Evolutionary conservation across 92 coral and sea anemone genomes (phyloP).

Genomic region (Ricordea florida): DNA sequence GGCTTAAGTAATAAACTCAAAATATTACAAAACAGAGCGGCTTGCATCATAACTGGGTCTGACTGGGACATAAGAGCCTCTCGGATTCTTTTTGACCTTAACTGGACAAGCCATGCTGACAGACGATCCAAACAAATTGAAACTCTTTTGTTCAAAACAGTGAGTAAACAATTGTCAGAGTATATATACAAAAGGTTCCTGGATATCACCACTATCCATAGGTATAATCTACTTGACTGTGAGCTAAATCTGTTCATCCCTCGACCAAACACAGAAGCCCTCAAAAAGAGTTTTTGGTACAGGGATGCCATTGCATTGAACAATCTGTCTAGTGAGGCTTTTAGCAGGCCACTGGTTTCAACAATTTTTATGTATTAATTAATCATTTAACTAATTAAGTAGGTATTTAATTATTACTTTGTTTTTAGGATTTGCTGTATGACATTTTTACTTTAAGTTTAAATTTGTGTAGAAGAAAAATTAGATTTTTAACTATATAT

Average conservation of each 20-base stretch:
- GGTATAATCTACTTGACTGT: slow-evolving; percentile 17
- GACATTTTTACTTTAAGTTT: too few species aligned
- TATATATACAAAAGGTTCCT: slow-evolving; percentile 12
- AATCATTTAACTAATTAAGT: too few species aligned
- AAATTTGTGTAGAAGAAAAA: too few species aligned
- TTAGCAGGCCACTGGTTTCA: background rate
- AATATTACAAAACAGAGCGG: too few species aligned
- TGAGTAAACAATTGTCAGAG: background rate
- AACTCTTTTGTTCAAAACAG: slow-evolving; percentile 32
- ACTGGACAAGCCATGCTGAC: background rate
- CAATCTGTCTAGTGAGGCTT: background rate
- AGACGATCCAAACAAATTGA: slow-evolving; percentile 21
- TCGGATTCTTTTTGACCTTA: background rate
- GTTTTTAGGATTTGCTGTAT: too few species aligned
- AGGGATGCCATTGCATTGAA: slow-evolving; percentile 12
- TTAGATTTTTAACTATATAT: too few species aligned
- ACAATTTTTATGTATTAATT: background rate
- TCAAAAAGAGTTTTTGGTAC: background rate
- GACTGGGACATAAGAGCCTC: too few species aligned
- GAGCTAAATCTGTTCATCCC: slow-evolving; percentile 25
- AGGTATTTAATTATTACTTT: too few species aligned
- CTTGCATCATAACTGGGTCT: too few species aligned
- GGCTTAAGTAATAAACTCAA: too few species aligned
- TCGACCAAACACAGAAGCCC: slow-evolving; percentile 31
- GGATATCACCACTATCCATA: slow-evolving; percentile 3